Conservation (phyloP, 2,113 vertebrate genomes). For the Illadopsis cleaveri region DNA sequence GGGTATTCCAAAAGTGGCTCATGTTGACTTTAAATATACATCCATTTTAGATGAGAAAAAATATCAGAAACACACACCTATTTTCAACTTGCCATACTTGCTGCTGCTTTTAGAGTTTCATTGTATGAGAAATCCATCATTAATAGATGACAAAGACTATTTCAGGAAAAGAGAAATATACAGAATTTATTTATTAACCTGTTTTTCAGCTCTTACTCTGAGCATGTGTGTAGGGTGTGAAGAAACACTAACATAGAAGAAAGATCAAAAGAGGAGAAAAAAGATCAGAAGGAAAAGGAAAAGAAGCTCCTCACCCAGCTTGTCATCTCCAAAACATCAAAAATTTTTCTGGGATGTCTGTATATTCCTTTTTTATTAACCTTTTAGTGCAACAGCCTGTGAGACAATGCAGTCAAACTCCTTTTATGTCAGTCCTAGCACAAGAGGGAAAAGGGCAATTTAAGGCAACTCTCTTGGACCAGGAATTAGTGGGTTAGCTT, state of each 20-base stretch:
- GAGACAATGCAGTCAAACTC: neutral
- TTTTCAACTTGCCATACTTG: neutral
- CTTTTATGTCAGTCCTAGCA: neutral
- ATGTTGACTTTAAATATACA: neutral
- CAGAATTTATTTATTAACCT: neutral
- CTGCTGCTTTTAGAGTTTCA: neutral
- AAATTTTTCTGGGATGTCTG: neutral
- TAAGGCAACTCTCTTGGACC: neutral
- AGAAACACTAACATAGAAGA: neutral
- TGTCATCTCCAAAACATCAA: neutral
- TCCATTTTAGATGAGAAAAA: neutral
- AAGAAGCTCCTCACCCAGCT: neutral
- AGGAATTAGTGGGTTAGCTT: neutral
- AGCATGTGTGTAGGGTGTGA: neutral
- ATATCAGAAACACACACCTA: neutral
- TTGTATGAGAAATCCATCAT: neutral
- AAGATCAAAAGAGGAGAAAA: neutral
- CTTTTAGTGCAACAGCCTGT: neutral
- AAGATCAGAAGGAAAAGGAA: neutral
- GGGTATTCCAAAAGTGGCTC: neutral
- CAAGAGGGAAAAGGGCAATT: neutral
- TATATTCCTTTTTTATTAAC: neutral
- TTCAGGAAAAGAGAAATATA: neutral
- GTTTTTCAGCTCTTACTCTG: neutral
- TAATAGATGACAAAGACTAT: neutral